A percentile compares a stretch with the other conserved stretches of the same genome.
Evolutionary conservation across 2,113 vertebrate species (phyloP).

Genomic region (Cynoglossus semilaevis): DNA sequence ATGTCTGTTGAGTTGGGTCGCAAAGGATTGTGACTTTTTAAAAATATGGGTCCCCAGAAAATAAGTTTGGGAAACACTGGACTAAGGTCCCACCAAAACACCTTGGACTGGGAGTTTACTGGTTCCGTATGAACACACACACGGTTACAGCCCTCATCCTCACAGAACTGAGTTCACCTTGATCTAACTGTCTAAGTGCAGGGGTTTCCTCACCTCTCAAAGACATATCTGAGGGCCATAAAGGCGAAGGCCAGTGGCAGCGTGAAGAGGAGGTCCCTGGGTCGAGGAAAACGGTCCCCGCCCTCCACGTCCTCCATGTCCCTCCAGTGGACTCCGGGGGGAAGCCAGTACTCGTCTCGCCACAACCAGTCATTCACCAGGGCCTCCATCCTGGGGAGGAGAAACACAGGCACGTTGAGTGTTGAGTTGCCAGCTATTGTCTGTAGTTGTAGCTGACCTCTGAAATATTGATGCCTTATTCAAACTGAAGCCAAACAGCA

Average conservation of each 20-base stretch:
- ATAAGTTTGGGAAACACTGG: too few relatives aligned
- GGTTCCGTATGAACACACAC: too few relatives aligned
- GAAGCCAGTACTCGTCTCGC: slow-evolving; percentile 85
- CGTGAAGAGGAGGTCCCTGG: slow-evolving; percentile 78
- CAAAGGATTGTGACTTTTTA: too few relatives aligned
- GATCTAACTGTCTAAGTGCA: too few relatives aligned
- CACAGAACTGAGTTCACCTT: too few relatives aligned
- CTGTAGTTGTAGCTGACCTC: neutral
- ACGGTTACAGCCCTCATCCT: too few relatives aligned
- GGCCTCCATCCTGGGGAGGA: slow-evolving; percentile 77
- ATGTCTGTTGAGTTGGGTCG: too few relatives aligned
- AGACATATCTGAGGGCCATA: slow-evolving; percentile 75
- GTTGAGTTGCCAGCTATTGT: neutral
- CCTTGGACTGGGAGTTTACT: too few relatives aligned
- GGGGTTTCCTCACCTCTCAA: slow-evolving; percentile 82
- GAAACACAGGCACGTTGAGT: neutral
- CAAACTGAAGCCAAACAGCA: slow-evolving; percentile 30
- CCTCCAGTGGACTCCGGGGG: slow-evolving; percentile 81
- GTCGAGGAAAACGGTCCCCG: slow-evolving; percentile 72
- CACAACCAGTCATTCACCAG: slow-evolving; percentile 84
- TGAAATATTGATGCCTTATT: slow-evolving; percentile 37
- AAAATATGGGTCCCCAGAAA: too few relatives aligned
- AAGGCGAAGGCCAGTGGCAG: slow-evolving; percentile 82
- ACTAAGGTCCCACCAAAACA: too few relatives aligned
- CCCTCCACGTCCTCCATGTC: slow-evolving; percentile 76